Base-by-base conservation (phyloP, 2,797 vertebrate genomes). In the Paramormyrops hopkinsi region DNA sequence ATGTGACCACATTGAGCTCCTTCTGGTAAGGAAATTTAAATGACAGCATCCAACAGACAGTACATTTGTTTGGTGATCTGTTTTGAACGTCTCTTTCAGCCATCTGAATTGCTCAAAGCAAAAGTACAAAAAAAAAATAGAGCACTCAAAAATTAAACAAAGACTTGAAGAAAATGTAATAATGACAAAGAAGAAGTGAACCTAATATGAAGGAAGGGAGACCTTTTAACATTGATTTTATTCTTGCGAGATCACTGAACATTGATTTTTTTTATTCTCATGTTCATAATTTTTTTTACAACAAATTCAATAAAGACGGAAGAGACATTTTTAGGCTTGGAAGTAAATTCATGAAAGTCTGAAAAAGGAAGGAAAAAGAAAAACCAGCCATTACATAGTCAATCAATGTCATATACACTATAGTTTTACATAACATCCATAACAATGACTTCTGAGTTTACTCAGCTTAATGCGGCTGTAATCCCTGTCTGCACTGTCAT, bases 151-250 rank as follows among this genome's bases (percentile, higher is more conserved):
- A 33, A 53, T 82, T 53, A 88, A 88, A 79, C 29, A 41, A 37
- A 82, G 62, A 88, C 44, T 59, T 5, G 51, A 5, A 79, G 90
- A 88, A 90, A 92, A 91, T 90, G 9, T 41, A 7, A 7, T 90
- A 76, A 88, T 91, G 88, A 92, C 65, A 85, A 91, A 22, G 85
- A 93, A 83, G 90, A 88, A 90, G 17, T 56, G 69, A 89, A 91
- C 41, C 90, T 90, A 88, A 86, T 90, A 93, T 90, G 44, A 91
- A 69, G 91, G 90, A 93, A 92, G 92, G 90, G 88, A 92, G 88
- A 25, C 90, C 51, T 87, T 87, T 56, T 59, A 87, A 62, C 86
- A 87, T 87, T 87, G 33, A 56, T 56, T 87, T 87, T 86, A 51
- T 53, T 85, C 83, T 85, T 51, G 37, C 44, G 41, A 82, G 76